phyloP scores from a whole-genome alignment of 2,113 vertebrate species.

The Prolemur simus region DNA sequence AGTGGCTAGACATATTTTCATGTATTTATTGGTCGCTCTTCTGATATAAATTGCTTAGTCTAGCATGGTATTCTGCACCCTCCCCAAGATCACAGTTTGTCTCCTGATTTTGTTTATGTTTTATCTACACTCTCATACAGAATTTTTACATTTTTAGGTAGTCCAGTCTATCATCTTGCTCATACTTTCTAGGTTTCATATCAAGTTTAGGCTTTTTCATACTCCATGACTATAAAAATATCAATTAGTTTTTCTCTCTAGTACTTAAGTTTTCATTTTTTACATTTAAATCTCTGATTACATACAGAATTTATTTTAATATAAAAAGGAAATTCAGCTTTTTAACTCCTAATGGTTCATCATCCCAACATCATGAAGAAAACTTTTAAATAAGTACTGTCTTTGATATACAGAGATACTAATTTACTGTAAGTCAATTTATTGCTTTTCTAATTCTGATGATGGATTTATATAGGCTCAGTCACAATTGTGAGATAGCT shows the following conservation, averaged over 20 bases:
- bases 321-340: background rate
- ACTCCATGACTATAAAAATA: slow-evolving; percentile 25
- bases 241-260: background rate
- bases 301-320: background rate
- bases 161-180: background rate
- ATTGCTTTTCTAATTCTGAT: slow-evolving; percentile 29
- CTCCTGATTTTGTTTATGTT: background rate
- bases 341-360: background rate
- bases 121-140: background rate
- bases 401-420: background rate
- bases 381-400: background rate
- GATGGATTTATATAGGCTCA: background rate
- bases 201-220: slow-evolving; percentile 8
- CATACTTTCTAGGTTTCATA: slow-evolving; percentile 2
- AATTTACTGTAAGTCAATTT: background rate
- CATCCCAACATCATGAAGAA: background rate
- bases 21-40: background rate
- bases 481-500: background rate
- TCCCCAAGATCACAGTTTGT: background rate
- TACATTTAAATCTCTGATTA: background rate
- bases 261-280: slow-evolving; percentile 17
- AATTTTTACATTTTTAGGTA: slow-evolving; percentile 7
- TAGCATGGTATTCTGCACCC: background rate
- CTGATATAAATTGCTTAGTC: slow-evolving; percentile 12
- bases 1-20: background rate